Conservation (phyloP, 2,888 invertebrate species). For the Corbicula japonica region DNA sequence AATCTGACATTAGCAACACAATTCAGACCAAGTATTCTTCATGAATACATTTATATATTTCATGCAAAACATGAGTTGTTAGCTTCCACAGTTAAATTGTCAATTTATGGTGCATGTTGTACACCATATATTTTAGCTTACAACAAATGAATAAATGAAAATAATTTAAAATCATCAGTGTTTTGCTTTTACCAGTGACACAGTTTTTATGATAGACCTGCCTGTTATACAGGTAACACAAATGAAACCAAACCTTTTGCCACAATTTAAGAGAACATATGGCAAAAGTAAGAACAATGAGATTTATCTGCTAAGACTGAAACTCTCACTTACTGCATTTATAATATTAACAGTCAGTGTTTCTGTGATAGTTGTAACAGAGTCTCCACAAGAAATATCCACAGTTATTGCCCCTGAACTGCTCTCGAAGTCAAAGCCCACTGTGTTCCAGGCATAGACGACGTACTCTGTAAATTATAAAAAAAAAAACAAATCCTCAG, state of each 20-base stretch:
- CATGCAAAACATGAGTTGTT: too few species aligned
- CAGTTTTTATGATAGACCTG: neutral
- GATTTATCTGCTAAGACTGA: neutral
- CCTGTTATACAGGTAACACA: neutral
- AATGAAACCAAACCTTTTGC: neutral
- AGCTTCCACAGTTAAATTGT: too few species aligned
- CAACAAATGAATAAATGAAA: too few species aligned
- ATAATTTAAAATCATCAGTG: neutral
- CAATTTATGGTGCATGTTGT: too few species aligned
- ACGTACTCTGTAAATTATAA: conserved; percentile 48
- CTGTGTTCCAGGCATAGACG: conserved; percentile 26
- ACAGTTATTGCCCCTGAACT: conserved; percentile 18
- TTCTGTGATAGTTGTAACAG: conserved; percentile 2
- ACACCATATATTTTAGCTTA: too few species aligned
- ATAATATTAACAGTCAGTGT: conserved; percentile 31
- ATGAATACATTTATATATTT: too few species aligned
- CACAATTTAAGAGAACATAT: neutral
- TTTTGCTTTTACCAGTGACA: neutral
- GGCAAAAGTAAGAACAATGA: neutral
- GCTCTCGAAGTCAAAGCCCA: conserved; percentile 49
- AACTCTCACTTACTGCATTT: conserved; percentile 39
- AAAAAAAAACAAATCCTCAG: too few species aligned
- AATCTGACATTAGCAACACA: too few species aligned
- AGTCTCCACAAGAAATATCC: conserved; percentile 44
- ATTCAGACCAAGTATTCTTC: too few species aligned